Percentiles rank a stretch among this genome's conserved stretches.
Conservation (phyloP, 2,113 vertebrate genomes). For the Perccottus glenii region DNA sequence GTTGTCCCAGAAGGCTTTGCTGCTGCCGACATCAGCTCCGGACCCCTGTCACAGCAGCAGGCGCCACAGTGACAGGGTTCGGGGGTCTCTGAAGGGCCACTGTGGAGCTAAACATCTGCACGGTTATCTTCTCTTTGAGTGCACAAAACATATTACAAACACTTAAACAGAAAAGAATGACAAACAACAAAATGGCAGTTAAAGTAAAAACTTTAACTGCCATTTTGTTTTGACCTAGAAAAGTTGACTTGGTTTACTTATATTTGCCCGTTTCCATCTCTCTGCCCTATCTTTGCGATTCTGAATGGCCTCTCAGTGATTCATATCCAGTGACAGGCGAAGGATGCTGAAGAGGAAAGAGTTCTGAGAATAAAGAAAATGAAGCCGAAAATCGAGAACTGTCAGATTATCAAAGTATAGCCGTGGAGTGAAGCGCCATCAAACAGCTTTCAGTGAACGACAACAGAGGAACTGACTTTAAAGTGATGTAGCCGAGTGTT, state of each 20-base stretch:
- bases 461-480: constrained; percentile 20
- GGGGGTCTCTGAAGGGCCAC: constrained; percentile 16
- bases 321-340: constrained; percentile 6
- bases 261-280: too few species aligned
- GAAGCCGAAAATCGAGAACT: background rate
- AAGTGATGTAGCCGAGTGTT: constrained; percentile 3
- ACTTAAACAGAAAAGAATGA: too few species aligned
- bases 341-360: background rate
- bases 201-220: too few species aligned
- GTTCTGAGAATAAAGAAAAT: background rate
- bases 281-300: background rate
- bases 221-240: too few species aligned
- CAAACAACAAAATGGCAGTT: too few species aligned
- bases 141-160: too few species aligned
- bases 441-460: too few species aligned
- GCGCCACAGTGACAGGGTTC: constrained; percentile 16
- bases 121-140: too few species aligned
- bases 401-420: background rate
- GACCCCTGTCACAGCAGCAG: constrained; percentile 43
- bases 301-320: background rate
- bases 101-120: constrained; percentile 41
- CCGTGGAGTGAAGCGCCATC: background rate
- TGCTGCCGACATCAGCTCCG: constrained; percentile 21
- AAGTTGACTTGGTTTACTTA: too few species aligned
- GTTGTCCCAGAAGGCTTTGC: constrained; percentile 47